phyloP scores from a whole-genome alignment of 2,888 invertebrate species.

The Cacoxenus indagator region DNA sequence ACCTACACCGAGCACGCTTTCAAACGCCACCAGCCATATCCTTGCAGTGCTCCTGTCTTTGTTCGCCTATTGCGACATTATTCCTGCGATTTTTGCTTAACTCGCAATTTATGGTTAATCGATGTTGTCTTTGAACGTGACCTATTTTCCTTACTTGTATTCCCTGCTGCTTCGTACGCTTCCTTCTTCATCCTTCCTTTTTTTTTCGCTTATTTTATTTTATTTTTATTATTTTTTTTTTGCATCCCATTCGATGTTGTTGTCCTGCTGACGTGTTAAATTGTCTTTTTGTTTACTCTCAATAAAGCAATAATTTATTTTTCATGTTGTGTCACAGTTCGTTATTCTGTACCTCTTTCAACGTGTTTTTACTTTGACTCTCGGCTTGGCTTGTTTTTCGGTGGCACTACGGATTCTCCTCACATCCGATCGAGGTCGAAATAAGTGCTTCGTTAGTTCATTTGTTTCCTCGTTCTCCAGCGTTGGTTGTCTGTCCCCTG shows the following conservation, averaged over 20 bases:
- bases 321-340: slow-evolving; percentile 56
- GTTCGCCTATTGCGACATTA: slow-evolving; percentile 1
- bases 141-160: slow-evolving; percentile 61
- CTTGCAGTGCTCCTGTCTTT: neutral
- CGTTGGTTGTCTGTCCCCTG: neutral
- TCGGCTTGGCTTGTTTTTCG: neutral
- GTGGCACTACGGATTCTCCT: neutral
- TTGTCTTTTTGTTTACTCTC: slow-evolving; percentile 62
- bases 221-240: neutral
- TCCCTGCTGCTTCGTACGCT: slow-evolving; percentile 6
- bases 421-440: neutral
- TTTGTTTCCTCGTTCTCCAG: neutral
- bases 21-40: neutral
- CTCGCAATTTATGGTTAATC: slow-evolving; percentile 67
- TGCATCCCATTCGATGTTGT: neutral
- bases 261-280: slow-evolving; percentile 64
- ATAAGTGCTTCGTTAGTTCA: neutral
- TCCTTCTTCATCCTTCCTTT: slow-evolving; percentile 10
- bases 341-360: slow-evolving; percentile 31
- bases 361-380: slow-evolving; percentile 14
- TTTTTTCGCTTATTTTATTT: slow-evolving; percentile 11
- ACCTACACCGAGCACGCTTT: neutral
- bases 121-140: slow-evolving; percentile 65
- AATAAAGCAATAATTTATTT: slow-evolving; percentile 64
- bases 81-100: slow-evolving; percentile 53